Evolutionary conservation across 2,797 vertebrate species (phyloP).

Genomic region (Bradypodion pumilum): DNA sequence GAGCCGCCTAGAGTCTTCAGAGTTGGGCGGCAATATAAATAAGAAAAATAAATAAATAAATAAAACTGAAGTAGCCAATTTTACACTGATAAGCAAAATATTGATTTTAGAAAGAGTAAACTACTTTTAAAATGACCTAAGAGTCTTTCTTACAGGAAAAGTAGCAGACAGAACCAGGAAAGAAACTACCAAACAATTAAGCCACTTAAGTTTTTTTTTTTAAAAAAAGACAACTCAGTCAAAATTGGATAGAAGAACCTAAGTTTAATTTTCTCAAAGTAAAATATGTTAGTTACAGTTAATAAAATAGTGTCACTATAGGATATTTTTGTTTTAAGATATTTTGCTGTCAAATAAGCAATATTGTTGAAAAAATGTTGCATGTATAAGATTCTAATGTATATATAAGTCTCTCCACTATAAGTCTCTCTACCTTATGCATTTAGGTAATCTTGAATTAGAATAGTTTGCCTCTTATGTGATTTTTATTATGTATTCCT

Average conservation of each 20-base stretch:
- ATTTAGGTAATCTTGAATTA: not conserved
- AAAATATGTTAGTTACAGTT: not conserved
- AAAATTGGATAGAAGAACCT: not conserved
- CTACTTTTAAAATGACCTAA: not conserved
- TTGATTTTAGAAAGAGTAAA: not conserved
- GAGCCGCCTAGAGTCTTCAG: no score
- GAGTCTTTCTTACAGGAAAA: not conserved
- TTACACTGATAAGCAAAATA: not conserved
- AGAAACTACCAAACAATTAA: not conserved
- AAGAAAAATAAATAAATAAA: no score
- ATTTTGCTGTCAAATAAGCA: not conserved
- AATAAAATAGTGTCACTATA: not conserved
- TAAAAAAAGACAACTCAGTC: not conserved
- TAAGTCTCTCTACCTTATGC: not conserved
- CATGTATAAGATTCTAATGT: not conserved
- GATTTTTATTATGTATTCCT: not conserved
- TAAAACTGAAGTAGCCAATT: no score
- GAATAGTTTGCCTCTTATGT: not conserved
- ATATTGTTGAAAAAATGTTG: not conserved
- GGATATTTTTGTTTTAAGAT: rapidly evolving
- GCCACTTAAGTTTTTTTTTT: rapidly evolving
- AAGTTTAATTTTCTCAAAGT: rapidly evolving
- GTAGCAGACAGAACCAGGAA: not conserved
- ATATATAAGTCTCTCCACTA: not conserved
- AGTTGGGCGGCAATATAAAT: no score